Conservation (phyloP, 2,888 invertebrate genomes). For the Trachelus stipa region DNA sequence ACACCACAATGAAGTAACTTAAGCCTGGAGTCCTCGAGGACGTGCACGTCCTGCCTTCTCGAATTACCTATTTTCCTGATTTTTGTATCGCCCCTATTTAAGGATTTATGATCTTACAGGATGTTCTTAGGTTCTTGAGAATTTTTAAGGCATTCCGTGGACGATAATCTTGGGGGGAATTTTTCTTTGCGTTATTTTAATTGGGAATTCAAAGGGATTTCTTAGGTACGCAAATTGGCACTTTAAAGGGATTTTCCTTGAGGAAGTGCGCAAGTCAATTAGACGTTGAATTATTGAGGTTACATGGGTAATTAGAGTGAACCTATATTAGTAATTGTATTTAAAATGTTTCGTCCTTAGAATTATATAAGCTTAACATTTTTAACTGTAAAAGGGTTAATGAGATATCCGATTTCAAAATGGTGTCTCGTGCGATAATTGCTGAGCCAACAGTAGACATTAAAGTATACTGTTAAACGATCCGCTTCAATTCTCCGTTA, state of each 20-base stretch:
- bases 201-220: no score
- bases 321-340: no score
- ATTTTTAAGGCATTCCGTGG: not conserved
- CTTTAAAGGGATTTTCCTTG: not conserved
- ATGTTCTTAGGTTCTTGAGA: not conserved
- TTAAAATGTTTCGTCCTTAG: not conserved
- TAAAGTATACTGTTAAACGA: not conserved
- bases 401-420: not conserved
- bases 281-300: not conserved
- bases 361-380: not conserved
- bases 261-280: not conserved
- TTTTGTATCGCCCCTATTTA: not conserved
- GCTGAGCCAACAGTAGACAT: not conserved
- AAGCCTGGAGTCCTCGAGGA: constrained; percentile 24
- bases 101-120: not conserved
- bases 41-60: not conserved
- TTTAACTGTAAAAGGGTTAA: no score
- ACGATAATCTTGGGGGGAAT: not conserved
- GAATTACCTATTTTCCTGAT: not conserved
- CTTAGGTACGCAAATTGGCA: not conserved
- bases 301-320: no score
- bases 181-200: not conserved
- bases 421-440: not conserved
- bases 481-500: not conserved
- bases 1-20: constrained; percentile 51